These are phyloP conservation scores for Eupithecia pulchellata DNA, from an alignment of 2,888 invertebrate genomes.

Conservation along the genomic window DNA sequence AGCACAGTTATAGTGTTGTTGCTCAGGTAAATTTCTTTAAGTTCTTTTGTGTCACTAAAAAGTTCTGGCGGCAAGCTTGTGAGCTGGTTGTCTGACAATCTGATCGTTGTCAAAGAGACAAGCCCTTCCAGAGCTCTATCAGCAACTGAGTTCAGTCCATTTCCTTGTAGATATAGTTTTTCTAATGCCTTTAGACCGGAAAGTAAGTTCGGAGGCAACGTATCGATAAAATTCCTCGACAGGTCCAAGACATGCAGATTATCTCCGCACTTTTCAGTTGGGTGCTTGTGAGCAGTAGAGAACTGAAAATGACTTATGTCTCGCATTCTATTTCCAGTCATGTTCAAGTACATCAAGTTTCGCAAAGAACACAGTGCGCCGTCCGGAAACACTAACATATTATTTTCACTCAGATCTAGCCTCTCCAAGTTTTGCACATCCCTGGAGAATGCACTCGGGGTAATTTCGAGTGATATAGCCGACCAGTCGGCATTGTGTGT, in stretches of 20 bases:
- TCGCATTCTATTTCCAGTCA: conserved; percentile 91
- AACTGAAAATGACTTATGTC: conserved; percentile 91
- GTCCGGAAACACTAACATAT: conserved; percentile 92
- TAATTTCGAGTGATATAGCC: conserved; percentile 91
- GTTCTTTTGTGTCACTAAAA: conserved; percentile 90
- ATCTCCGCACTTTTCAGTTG: conserved; percentile 88
- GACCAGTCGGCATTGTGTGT: conserved; percentile 95
- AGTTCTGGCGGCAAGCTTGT: conserved; percentile 92
- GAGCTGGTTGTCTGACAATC: conserved; percentile 92
- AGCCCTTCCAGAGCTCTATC: conserved; percentile 92
- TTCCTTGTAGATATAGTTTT: conserved; percentile 91
- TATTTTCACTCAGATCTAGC: conserved; percentile 91
- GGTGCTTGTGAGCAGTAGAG: conserved; percentile 84
- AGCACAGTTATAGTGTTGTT: conserved; percentile 93
- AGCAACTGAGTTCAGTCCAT: conserved; percentile 90
- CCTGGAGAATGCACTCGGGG: conserved; percentile 89
- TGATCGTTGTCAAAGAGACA: conserved; percentile 88
- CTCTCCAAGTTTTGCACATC: conserved; percentile 90
- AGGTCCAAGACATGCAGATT: conserved; percentile 90
- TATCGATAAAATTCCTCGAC: conserved; percentile 91
- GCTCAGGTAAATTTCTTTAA: conserved; percentile 92
- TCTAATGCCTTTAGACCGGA: conserved; percentile 89
- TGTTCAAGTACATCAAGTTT: conserved; percentile 90
- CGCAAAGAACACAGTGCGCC: conserved; percentile 91
- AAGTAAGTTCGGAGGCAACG: conserved; percentile 89